Evolutionary conservation across 2,797 vertebrate species (phyloP).

Genomic region (Pteronotus mesoamericanus): DNA sequence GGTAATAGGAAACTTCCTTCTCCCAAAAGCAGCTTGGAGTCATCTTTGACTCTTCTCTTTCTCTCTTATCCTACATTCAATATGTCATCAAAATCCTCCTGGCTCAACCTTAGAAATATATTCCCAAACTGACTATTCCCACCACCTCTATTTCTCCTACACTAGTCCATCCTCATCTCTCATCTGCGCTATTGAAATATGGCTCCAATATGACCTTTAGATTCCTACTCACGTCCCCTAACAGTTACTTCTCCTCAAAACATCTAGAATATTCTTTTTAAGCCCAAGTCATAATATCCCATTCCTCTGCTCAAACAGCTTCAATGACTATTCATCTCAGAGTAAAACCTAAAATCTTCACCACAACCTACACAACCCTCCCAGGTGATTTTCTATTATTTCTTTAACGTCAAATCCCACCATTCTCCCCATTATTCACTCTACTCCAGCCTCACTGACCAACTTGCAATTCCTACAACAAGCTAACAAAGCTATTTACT

Average conservation of each 20-base stretch:
- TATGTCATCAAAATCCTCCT: not conserved
- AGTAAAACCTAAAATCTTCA: not conserved
- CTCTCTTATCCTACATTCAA: not conserved
- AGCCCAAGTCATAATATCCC: not conserved
- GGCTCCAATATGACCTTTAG: not conserved
- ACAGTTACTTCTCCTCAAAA: not conserved
- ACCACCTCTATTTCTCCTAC: not conserved
- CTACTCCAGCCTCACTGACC: not conserved
- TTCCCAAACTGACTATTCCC: not conserved
- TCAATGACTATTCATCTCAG: not conserved
- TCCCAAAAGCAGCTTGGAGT: not conserved
- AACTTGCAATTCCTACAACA: not conserved
- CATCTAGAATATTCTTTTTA: slow-evolving; percentile 3
- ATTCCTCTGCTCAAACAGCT: not conserved
- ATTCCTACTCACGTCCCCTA: not conserved
- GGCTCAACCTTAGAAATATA: not conserved
- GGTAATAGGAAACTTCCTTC: not conserved
- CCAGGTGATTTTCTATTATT: not conserved
- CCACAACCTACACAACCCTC: not conserved
- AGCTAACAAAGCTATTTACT: not conserved
- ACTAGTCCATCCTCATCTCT: not conserved
- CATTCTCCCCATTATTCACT: not conserved
- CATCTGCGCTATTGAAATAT: not conserved
- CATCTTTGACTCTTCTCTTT: not conserved
- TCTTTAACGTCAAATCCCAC: not conserved